Base-by-base conservation (phyloP, 23 tunicate species). In the Phallusia fumigata region DNA sequence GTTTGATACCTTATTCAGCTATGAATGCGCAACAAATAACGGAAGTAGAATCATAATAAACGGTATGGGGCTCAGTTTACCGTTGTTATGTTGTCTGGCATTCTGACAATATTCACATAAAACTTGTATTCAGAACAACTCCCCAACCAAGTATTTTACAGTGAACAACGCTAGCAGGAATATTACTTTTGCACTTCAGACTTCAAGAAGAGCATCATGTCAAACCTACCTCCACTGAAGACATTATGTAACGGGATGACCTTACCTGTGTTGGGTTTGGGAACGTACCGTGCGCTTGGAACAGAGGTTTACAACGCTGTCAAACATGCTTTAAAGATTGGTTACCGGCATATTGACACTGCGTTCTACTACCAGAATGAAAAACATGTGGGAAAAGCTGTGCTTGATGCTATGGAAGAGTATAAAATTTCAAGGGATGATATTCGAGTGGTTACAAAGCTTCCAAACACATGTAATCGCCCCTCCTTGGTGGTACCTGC, bases 311-410 rank as follows among this genome's bases (percentile, higher is more conserved):
- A 88, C 69, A 40, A 36, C 2, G 81, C 87, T 47, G 95, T 95
- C 0, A 89, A 86, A 51, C 50, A 86, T 0, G 98, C 98, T 0
- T 64, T 95, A 18, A 45, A 36, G 52, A 69, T 78, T 34, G 98
- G 98, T 18, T 95, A 95, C 83, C 75, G 96, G 47, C 99, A 91
- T 53, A 91, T 96, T 65, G 99, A 96, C 79, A 87, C 95, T 32
- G 99, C 99, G 24, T 78, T 47, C 26, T 34, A 44, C 33, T 96
- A 96, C 64, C 30, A 78, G 30, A 96, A 96, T 64, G 95, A 96
- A 64, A 45, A 28, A 40, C 93, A 87, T 44, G 86, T 96, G 32
- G 99, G 99, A 33, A 73, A 52, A 65, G 99, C 93, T 1, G 83
- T 96, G 13, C 53, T 69, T 16, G 92, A 87, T 19, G 78, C 50